phyloP scores from a whole-genome alignment of 2,113 vertebrate genomes.

The Colistium nudipinnis region DNA sequence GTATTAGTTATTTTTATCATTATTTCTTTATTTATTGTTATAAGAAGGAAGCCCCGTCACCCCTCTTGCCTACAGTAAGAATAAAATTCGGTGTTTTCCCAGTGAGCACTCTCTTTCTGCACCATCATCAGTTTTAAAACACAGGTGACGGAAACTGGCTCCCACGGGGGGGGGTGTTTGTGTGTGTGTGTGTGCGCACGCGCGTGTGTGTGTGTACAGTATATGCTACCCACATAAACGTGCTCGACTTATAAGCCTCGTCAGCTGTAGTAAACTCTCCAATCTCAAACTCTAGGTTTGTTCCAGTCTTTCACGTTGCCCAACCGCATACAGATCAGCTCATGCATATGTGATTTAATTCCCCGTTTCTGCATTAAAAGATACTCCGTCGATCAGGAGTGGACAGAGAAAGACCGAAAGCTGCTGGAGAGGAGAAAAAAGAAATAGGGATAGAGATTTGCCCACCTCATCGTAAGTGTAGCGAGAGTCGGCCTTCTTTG shows the following conservation, averaged over 20 bases:
- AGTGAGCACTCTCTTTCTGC: constrained; percentile 9
- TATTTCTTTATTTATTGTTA: no score
- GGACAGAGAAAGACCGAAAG: constrained; percentile 13
- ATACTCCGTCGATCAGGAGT: constrained; percentile 35
- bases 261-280: constrained; percentile 7
- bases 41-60: no score
- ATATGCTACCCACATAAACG: no score
- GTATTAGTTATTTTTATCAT: no score
- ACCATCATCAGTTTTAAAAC: constrained; percentile 8
- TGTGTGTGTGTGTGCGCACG: neutral
- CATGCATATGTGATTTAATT: constrained; percentile 67
- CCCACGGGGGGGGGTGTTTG: neutral
- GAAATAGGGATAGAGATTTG: constrained; percentile 34
- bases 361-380: constrained; percentile 35
- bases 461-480: constrained; percentile 98
- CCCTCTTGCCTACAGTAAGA: constrained; percentile 8
- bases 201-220: neutral
- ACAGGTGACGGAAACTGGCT: neutral
- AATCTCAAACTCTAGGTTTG: neutral
- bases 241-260: neutral
- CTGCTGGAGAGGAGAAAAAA: constrained; percentile 33
- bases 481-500: constrained; percentile 98
- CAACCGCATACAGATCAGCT: constrained; percentile 11
- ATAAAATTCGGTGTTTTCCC: neutral
- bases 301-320: neutral